Evolutionary conservation across 2,113 vertebrate genomes (phyloP).

Genomic region (Onychostruthus taczanowskii): DNA sequence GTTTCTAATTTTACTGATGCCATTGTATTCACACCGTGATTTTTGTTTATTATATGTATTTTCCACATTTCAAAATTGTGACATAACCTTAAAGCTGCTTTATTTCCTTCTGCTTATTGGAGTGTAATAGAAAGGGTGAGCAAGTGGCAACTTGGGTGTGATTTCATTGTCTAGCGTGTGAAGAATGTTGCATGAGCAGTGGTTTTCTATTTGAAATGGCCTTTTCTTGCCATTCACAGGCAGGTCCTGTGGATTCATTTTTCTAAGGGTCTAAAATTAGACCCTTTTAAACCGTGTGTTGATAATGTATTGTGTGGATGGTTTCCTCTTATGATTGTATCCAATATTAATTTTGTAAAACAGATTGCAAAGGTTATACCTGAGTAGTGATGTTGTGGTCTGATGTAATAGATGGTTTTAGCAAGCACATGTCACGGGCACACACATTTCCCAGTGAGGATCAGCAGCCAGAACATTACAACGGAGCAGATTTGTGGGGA

Average conservation of each 20-base stretch:
- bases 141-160: constrained; percentile 74
- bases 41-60: constrained; percentile 73
- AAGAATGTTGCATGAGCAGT: constrained; percentile 78
- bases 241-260: constrained; percentile 84
- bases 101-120: constrained; percentile 73
- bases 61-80: constrained; percentile 84
- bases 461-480: neutral
- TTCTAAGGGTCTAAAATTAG: constrained; percentile 70
- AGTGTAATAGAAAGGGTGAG: constrained; percentile 78
- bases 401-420: constrained; percentile 8
- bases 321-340: constrained; percentile 66
- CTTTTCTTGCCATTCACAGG: constrained; percentile 82
- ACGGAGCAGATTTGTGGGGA: neutral
- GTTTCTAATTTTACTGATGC: constrained; percentile 64
- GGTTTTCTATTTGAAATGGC: constrained; percentile 75
- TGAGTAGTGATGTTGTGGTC: constrained; percentile 15
- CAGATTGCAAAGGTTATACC: constrained; percentile 37
- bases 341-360: constrained; percentile 59
- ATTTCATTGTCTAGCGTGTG: constrained; percentile 77
- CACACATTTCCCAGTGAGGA: neutral
- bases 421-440: neutral
- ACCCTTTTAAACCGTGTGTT: constrained; percentile 63
- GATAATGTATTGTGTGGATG: constrained; percentile 68
- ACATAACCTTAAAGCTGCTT: constrained; percentile 90
- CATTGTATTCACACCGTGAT: constrained; percentile 54